Base-by-base conservation (phyloP, 2,888 invertebrate genomes). In the Eucera pruinosa region DNA sequence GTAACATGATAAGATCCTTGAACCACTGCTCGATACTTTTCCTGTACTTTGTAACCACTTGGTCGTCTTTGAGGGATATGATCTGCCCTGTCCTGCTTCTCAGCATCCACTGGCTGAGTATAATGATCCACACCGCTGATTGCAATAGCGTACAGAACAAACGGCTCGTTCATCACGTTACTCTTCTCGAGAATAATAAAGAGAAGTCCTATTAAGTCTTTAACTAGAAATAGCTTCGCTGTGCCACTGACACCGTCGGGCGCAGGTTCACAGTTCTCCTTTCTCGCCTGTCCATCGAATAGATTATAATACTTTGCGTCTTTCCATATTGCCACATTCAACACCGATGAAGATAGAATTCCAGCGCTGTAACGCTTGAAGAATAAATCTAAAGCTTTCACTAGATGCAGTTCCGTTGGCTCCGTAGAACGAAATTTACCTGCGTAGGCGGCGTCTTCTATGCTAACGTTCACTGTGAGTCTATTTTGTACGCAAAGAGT, bases 291-390 rank as follows among this genome's bases (percentile, higher is more conserved):
- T 0, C 86, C 90, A 23, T 92, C 92, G 58, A 92, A 92, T 1
- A 92, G 80, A 30, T 89, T 87, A 50, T 85, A 91, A 36, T 80
- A 84, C 9, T 66, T 85, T 1, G 76, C 1, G 2, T 86, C 86
- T 41, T 81, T 87, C 92, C 92, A 92, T 23, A 92, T 89, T 0
- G 91, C 90, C 4, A 90, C 78, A 55, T 90, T 90, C 33, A 92
- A 50, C 2, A 81, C 75, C 1, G 87, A 23, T 0, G 92, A 92
- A 1, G 88, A 86, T 0, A 92, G 50, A 2, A 91, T 84, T 0
- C 89, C 88, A 0, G 89, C 80, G 25, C 88, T 80, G 74, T 90
- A 69, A 18, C 83, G 81, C 23, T 86, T 71, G 71, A 92, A 91
- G 67, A 91, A 91, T 0, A 87, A 43, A 1, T 90, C 87, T 2